Evolutionary conservation across 2,113 vertebrate species (phyloP), one percentile per base, ranked within the genome.

Genomic region (Uria aalge): DNA sequence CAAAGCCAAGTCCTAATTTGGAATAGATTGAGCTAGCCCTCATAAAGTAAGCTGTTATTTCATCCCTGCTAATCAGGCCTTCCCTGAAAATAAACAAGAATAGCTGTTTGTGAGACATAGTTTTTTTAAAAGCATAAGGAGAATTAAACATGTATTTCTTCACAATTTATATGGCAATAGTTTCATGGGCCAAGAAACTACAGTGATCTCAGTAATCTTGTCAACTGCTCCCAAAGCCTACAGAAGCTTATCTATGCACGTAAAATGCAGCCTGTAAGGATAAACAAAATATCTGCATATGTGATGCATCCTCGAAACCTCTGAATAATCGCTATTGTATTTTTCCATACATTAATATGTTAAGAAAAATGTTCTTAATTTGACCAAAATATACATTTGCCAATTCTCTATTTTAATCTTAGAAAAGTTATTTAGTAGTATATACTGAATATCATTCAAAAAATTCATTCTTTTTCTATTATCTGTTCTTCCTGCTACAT

Each of bases 41-140:
- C 99, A 99, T 99, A 95, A 99, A 99, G 97, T 99, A 99, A 88
- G 99, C 99, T 1, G 99, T 99, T 97, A 99, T 99, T 97, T 99
- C 99, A 22, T 99, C 99, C 91, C 99, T 98, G 98, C 98, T 99
- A 95, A 99, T 98, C 36, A 99, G 98, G 68, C 99, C 99, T 96
- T 99, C 99, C 98, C 99, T 99, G 94, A 21, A 94, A 95, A 93
- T 47, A 94, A 80, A 92, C 2, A 82, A 96, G 48, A 93, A 36
- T 85, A 83, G 23, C 30, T 72, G 8, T 81, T 95, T 81, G 53
- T 36, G 56, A 94, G 71, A 56, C 53, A 52, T 4, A 48, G 3
- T 32, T 85, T 72, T 85, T 16, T 68, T 69, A 90, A 85, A 77
- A 88, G 24, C 29, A 11, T 32, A 64, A 78, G 26, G 45, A 72